phyloP scores from a whole-genome alignment of 64 coral and sea anemone genomes.

The Stichodactyla mertensii region DNA sequence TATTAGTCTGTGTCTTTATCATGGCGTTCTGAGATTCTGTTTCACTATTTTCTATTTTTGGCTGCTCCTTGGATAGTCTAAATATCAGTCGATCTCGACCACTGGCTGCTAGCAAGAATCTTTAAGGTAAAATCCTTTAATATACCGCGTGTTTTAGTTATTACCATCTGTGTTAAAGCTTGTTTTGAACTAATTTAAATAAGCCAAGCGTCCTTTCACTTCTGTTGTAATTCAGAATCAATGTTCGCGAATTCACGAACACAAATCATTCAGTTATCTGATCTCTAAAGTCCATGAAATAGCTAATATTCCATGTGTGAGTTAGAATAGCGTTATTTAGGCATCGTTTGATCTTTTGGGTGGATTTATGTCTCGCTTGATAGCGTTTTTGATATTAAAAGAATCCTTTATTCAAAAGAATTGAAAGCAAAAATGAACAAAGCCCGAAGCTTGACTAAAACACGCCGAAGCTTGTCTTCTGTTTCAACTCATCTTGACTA shows the following conservation, averaged over 20 bases:
- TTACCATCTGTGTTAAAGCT: not conserved
- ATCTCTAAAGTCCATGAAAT: not conserved
- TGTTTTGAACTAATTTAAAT: not conserved
- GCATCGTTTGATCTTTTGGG: not conserved
- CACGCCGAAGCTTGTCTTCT: not conserved
- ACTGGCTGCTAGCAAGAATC: not conserved
- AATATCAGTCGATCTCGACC: conserved; percentile 5
- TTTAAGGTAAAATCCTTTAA: conserved; percentile 2
- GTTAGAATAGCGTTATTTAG: not conserved
- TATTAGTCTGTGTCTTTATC: not conserved
- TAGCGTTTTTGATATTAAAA: no score
- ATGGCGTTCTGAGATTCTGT: conserved; percentile 11
- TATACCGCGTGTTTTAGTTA: not conserved
- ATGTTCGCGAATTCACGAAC: not conserved
- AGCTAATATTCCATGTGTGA: not conserved
- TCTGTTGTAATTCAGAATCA: not conserved
- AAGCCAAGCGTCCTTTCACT: not conserved
- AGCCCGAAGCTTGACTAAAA: not conserved
- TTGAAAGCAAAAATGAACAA: conserved; percentile 11
- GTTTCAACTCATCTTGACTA: not conserved
- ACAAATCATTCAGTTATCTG: not conserved
- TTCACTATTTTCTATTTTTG: conserved; percentile 12
- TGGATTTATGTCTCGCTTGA: no score
- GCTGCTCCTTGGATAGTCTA: not conserved
- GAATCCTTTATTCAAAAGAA: not conserved